phyloP scores from a whole-genome alignment of 2,113 vertebrate genomes.

The Rhinopomastus cyanomelas region DNA sequence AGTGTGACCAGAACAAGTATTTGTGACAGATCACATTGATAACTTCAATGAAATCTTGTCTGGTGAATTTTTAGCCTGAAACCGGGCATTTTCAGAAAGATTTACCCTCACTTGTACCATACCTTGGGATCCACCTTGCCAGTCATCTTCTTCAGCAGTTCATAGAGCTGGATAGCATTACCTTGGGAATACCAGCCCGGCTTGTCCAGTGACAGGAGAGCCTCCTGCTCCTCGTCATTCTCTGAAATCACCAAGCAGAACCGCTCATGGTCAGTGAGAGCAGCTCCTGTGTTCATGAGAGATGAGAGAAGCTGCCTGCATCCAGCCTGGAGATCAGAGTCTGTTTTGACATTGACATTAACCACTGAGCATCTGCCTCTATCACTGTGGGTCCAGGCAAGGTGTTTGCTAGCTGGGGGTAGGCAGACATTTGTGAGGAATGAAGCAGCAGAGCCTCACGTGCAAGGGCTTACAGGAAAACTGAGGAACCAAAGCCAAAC shows the following conservation, averaged over 20 bases:
- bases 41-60: neutral
- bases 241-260: conserved; percentile 75
- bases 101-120: neutral
- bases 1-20: neutral
- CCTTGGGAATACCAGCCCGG: conserved; percentile 98
- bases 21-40: neutral
- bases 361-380: neutral
- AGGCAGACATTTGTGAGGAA: neutral
- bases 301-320: neutral
- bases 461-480: neutral
- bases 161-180: conserved; percentile 88
- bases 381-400: neutral
- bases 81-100: neutral
- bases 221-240: conserved; percentile 88
- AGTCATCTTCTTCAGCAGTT: conserved; percentile 90
- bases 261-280: neutral
- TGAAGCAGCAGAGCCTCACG: neutral
- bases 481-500: neutral
- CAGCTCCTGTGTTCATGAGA: neutral
- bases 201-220: conserved; percentile 84
- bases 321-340: neutral
- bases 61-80: neutral
- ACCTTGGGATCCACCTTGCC: conserved; percentile 91
- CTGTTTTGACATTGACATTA: neutral
- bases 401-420: neutral